Evolutionary conservation across 1,140 invertebrate species (phyloP).

Genomic region (Drosophila micromelanica): DNA sequence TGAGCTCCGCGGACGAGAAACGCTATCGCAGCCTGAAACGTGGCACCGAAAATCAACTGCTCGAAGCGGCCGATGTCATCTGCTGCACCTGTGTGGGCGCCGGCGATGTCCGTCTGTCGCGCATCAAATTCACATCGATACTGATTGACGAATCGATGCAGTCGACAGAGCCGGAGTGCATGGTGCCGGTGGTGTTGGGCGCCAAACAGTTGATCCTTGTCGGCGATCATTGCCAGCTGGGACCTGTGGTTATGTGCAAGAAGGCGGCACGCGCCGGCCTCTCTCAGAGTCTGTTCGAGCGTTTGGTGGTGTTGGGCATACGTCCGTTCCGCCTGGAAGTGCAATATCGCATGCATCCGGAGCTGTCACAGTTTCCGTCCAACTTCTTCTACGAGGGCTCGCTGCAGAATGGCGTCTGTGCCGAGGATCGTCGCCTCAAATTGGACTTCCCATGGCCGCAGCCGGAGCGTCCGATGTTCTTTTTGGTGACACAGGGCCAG

Average conservation of each 20-base stretch:
- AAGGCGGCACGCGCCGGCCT: conserved; percentile 98
- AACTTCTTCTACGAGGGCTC: conserved; percentile 99
- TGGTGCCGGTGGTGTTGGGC: conserved; percentile 99
- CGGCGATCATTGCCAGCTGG: conserved; percentile 99
- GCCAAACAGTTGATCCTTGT: conserved; percentile 98
- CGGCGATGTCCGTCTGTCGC: conserved; percentile 95
- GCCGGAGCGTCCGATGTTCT: conserved; percentile 99
- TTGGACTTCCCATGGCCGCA: conserved; percentile 99
- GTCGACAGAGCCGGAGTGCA: conserved; percentile 98
- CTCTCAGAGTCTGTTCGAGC: conserved; percentile 98
- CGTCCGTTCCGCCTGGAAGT: conserved; percentile 98
- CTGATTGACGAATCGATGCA: conserved; percentile 99
- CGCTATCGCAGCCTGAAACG: conserved; percentile 96
- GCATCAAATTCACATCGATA: conserved; percentile 98
- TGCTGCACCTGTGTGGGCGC: conserved; percentile 99
- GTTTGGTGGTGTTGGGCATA: conserved; percentile 98
- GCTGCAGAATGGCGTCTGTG: conserved; percentile 98
- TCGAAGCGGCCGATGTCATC: conserved; percentile 99
- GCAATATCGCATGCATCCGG: conserved; percentile 99
- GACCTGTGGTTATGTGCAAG: conserved; percentile 99
- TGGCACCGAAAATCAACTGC: conserved; percentile 94
- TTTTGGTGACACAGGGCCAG: conserved; percentile 98
- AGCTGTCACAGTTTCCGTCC: conserved; percentile 98
- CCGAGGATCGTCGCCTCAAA: conserved; percentile 95
- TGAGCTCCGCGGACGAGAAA: conserved; percentile 97